Percentiles rank a stretch among this genome's conserved stretches.
Evolutionary conservation across 2,797 vertebrate genomes (phyloP).

Genomic region (Aselliscus stoliczkanus): DNA sequence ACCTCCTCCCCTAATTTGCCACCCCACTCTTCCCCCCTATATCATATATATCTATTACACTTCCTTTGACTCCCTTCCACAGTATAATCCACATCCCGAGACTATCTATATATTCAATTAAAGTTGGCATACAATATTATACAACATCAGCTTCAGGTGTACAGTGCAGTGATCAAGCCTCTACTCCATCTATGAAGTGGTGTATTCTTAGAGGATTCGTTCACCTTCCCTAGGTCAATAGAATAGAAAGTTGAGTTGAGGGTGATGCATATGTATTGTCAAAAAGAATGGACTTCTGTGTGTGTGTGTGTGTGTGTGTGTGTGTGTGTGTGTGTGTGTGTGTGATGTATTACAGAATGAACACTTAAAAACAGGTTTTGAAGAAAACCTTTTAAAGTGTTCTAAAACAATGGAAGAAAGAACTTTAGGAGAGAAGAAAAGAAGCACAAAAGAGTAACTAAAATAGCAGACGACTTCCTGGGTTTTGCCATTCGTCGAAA

Average conservation of each 20-base stretch:
- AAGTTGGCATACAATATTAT: too few relatives aligned
- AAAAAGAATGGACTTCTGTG: not conserved
- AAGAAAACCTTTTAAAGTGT: conserved; percentile 8
- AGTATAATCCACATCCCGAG: too few relatives aligned
- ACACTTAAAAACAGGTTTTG: conserved; percentile 54
- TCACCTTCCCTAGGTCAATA: not conserved
- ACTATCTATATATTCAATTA: too few relatives aligned
- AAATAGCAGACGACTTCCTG: conserved; percentile 66
- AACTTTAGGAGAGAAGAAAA: conserved; percentile 66
- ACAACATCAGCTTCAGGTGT: too few relatives aligned
- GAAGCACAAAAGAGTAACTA: conserved; percentile 52
- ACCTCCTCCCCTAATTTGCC: too few relatives aligned
- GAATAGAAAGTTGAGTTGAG: not conserved
- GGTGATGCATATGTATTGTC: not conserved
- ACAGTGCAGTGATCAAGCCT: too few relatives aligned
- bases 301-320: not conserved
- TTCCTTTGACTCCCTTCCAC: too few relatives aligned
- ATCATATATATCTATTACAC: too few relatives aligned
- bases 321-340: not conserved
- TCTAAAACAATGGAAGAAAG: conserved; percentile 47
- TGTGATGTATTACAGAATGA: not conserved
- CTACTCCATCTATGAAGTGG: too few relatives aligned
- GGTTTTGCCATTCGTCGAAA: conserved; percentile 53
- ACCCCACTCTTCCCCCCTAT: too few relatives aligned
- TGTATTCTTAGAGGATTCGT: not conserved